Evolutionary conservation across 2,797 vertebrate species (phyloP).

Genomic region (Megaceryle alcyon): DNA sequence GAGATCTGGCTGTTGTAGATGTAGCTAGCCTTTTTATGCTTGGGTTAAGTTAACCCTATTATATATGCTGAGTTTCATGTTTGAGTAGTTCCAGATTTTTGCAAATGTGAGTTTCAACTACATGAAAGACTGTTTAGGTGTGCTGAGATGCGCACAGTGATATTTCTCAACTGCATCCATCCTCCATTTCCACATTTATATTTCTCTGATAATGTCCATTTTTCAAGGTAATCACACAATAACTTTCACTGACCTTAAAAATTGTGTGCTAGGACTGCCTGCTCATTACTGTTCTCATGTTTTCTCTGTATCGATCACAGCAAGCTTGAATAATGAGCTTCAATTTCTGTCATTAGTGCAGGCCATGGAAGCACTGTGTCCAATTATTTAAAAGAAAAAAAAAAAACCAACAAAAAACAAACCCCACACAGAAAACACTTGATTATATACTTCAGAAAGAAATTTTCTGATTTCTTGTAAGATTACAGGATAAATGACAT

Average conservation of each 20-base stretch:
- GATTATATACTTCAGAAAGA: not conserved
- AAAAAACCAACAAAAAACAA: not conserved
- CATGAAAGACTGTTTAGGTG: not conserved
- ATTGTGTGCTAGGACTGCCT: not conserved
- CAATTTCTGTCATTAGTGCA: slow-evolving; percentile 17
- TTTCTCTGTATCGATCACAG: slow-evolving; percentile 38
- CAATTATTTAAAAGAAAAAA: slow-evolving; percentile 5
- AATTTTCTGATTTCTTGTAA: not conserved
- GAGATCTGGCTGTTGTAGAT: slow-evolving; percentile 18
- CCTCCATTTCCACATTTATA: not conserved
- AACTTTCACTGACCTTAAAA: slow-evolving; percentile 28
- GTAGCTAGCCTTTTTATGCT: slow-evolving; percentile 2
- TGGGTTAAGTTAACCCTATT: not conserved
- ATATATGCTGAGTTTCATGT: not conserved
- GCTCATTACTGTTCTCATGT: not conserved
- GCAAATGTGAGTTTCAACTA: not conserved
- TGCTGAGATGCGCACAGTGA: not conserved
- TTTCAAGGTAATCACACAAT: not conserved
- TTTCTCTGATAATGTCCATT: not conserved
- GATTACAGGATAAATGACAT: not conserved
- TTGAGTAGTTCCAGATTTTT: slow-evolving; percentile 34
- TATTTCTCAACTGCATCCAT: not conserved
- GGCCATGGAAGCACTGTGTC: not conserved
- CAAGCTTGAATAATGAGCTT: slow-evolving; percentile 24
- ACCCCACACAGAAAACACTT: not conserved